Base-by-base conservation (phyloP, 2,113 vertebrate genomes). In the Podarcis muralis region DNA sequence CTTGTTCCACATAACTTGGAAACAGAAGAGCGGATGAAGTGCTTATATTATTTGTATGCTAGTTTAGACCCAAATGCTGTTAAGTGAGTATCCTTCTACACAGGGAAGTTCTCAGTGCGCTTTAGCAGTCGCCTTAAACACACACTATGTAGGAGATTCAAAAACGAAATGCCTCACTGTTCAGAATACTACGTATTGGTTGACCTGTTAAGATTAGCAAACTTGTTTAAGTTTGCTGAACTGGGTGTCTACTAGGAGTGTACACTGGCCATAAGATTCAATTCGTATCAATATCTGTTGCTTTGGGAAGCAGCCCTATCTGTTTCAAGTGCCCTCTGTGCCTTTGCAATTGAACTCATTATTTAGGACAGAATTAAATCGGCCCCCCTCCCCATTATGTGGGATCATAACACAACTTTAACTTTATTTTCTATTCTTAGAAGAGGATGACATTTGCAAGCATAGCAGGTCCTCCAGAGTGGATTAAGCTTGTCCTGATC, bases 1-100 rank as follows among this genome's bases (percentile, higher is more conserved):
- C 98, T 99, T 90, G 99, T 99, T 88, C 99, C 99, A 90, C 99
- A 99, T 95, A 99, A 98, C 96, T 96, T 99, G 92, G 98, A 99
- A 97, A 99, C 99, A 0, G 99, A 99, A 97, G 98, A 99, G 92
- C 98, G 99, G 96, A 99, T 99, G 99, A 99, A 99, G 93, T 99
- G 99, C 96, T 98, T 99, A 15, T 99, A 99, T 96, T 99, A 99
- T 95, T 97, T 99, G 95, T 99, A 99, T 83, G 98, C 99, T 94
- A 99, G 98, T 90, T 97, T 99, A 97, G 99, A 99, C 96, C 98
- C 98, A 86, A 99, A 99, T 92, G 99, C 99, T 92, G 99, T 99
- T 88, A 99, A 99, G 99, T 99, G 88, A 98, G 98, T 98, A 87
- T 79, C 66, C 71, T 84, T 93, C 57, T 95, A 74, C 87, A 85